These are phyloP conservation scores for Akabosia matsudoensis DNA, from an alignment of 1,140 invertebrate species.

Conservation along the genomic window DNA sequence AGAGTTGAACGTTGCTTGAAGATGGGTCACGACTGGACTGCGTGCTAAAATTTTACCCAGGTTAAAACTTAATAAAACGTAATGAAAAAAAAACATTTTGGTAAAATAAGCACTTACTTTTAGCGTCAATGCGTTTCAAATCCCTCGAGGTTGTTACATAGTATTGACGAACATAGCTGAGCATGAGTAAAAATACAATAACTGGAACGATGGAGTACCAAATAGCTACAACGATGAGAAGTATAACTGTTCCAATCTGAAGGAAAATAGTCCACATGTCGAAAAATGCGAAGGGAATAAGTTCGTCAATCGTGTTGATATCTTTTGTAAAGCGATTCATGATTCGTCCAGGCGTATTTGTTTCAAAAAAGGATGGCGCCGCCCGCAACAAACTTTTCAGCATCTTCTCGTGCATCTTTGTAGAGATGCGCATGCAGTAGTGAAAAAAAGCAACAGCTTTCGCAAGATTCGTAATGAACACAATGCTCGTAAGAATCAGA, in stretches of 20 bases:
- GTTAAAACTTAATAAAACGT: background rate
- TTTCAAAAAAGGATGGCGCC: slow-evolving; percentile 84
- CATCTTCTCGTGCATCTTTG: slow-evolving; percentile 76
- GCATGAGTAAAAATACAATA: slow-evolving; percentile 56
- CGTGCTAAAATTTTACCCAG: slow-evolving; percentile 57
- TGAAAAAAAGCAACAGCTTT: slow-evolving; percentile 66
- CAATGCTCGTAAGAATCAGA: background rate
- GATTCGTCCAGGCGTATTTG: slow-evolving; percentile 63
- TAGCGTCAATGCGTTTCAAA: slow-evolving; percentile 58
- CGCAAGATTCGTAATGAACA: slow-evolving; percentile 5
- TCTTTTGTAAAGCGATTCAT: slow-evolving; percentile 51
- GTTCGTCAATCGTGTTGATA: slow-evolving; percentile 58
- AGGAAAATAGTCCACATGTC: slow-evolving; percentile 50
- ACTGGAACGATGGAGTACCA: slow-evolving; percentile 60
- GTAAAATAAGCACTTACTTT: slow-evolving; percentile 49
- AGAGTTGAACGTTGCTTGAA: slow-evolving; percentile 82
- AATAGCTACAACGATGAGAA: slow-evolving; percentile 58
- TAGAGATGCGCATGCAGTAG: slow-evolving; percentile 74
- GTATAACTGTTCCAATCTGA: slow-evolving; percentile 54
- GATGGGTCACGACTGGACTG: slow-evolving; percentile 78
- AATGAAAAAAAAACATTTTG: slow-evolving; percentile 14
- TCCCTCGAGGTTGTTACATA: slow-evolving; percentile 64
- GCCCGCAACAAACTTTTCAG: slow-evolving; percentile 74
- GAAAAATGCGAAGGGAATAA: slow-evolving; percentile 57
- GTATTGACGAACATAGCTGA: slow-evolving; percentile 57